phyloP scores from a whole-genome alignment of 1,140 invertebrate genomes.

The Drosophila murphyi region DNA sequence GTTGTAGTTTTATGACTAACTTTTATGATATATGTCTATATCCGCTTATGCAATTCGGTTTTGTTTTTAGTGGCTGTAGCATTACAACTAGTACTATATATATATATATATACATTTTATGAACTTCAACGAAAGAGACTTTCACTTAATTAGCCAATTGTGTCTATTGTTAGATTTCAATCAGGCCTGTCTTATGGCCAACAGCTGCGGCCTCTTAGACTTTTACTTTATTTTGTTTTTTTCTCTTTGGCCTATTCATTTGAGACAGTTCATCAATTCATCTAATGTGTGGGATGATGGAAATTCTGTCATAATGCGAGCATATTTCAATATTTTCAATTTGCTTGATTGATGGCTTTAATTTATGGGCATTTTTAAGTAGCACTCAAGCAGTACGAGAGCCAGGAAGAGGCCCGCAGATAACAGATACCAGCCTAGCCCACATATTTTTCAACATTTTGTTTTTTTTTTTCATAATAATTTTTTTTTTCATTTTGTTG shows the following conservation, averaged over 20 bases:
- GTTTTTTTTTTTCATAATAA: neutral
- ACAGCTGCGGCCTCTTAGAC: constrained; percentile 41
- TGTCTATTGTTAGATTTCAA: constrained; percentile 40
- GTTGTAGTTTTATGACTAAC: constrained; percentile 30
- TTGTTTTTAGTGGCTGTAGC: constrained; percentile 3
- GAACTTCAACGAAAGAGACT: constrained; percentile 41
- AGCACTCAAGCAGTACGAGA: constrained; percentile 20
- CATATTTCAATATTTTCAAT: constrained; percentile 43
- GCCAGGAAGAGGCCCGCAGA: constrained; percentile 22
- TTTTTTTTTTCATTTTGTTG: constrained; percentile 2
- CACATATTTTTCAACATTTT: constrained; percentile 29
- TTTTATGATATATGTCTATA: constrained; percentile 36
- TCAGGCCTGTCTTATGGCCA: constrained; percentile 4
- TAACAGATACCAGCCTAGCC: constrained; percentile 32
- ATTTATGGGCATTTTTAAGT: constrained; percentile 48
- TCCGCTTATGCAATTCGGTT: neutral
- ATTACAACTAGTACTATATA: neutral
- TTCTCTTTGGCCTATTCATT: neutral
- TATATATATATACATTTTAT: neutral
- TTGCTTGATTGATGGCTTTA: constrained; percentile 47
- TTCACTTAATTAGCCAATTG: constrained; percentile 69
- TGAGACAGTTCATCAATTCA: constrained; percentile 12
- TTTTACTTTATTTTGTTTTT: constrained; percentile 31
- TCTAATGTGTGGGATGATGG: neutral
- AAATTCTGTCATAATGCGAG: constrained; percentile 24